phyloP scores from a whole-genome alignment of 2,888 invertebrate genomes.

The Sycophila texana region DNA sequence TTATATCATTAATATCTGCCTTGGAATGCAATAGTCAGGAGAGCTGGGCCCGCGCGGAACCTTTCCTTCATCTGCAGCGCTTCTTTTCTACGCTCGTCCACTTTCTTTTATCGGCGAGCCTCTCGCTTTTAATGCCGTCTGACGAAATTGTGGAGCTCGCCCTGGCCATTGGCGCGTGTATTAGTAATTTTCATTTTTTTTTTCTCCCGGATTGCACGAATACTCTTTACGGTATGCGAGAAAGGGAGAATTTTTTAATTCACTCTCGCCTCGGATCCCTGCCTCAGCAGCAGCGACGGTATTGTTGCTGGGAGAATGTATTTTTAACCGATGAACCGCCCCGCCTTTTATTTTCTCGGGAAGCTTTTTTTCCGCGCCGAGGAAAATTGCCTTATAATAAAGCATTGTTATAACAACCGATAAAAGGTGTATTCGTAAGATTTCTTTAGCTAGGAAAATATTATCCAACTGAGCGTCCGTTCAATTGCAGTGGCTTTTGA shows the following conservation, averaged over 20 bases:
- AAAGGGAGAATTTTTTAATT: neutral
- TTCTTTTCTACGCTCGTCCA: constrained; percentile 35
- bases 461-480: too few species aligned
- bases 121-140: neutral
- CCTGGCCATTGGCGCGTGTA: constrained; percentile 32
- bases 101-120: constrained; percentile 38
- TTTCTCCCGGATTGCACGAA: neutral
- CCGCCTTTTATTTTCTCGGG: too few species aligned
- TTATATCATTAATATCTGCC: constrained; percentile 71
- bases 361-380: too few species aligned
- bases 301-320: too few species aligned
- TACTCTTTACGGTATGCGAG: neutral
- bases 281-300: too few species aligned
- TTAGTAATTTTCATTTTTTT: constrained; percentile 35
- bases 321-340: too few species aligned
- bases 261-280: too few species aligned
- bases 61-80: constrained; percentile 41
- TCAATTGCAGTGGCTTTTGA: too few species aligned
- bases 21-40: constrained; percentile 65
- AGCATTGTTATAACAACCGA: too few species aligned
- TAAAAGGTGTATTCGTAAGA: too few species aligned
- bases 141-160: constrained; percentile 5
- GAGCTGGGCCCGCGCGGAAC: constrained; percentile 31
- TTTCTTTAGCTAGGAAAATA: too few species aligned
- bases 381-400: too few species aligned